These are phyloP conservation scores for Metridium senile DNA, from an alignment of 92 coral and sea anemone genomes.

Conservation along the genomic window DNA sequence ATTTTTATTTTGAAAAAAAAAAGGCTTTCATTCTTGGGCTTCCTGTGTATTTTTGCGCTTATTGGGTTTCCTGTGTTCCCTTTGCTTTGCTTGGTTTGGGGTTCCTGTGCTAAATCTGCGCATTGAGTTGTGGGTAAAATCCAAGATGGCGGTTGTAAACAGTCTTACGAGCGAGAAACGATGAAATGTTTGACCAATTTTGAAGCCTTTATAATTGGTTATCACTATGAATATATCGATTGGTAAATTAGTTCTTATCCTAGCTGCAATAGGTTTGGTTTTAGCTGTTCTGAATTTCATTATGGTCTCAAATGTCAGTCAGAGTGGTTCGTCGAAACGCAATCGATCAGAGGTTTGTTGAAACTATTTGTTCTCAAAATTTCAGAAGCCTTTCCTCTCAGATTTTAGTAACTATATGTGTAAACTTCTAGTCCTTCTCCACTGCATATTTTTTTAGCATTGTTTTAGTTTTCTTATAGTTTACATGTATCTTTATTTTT, in stretches of 20 bases:
- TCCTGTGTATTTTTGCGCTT: background rate
- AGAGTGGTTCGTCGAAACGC: background rate
- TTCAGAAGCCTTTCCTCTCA: no score
- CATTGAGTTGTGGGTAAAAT: background rate
- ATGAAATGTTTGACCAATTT: no score
- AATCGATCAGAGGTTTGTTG: constrained; percentile 19
- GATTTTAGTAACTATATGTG: no score
- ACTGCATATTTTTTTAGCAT: no score
- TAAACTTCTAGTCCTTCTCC: no score
- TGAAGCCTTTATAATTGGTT: no score
- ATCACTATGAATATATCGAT: constrained; percentile 18
- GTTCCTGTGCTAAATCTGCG: background rate
- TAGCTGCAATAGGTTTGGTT: constrained; percentile 58
- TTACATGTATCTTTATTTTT: background rate
- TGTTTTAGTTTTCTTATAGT: background rate
- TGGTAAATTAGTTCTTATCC: constrained; percentile 33
- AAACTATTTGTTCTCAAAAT: no score
- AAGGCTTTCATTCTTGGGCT: background rate
- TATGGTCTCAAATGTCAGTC: constrained; percentile 46
- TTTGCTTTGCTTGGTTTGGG: background rate
- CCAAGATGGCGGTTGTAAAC: constrained; percentile 4
- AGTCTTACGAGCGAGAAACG: background rate
- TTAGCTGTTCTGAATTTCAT: constrained; percentile 69
- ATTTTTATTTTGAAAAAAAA: no score
- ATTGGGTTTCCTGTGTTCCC: background rate